Conservation (phyloP, 2,113 vertebrate genomes). For the Semicossyphus pulcher region DNA sequence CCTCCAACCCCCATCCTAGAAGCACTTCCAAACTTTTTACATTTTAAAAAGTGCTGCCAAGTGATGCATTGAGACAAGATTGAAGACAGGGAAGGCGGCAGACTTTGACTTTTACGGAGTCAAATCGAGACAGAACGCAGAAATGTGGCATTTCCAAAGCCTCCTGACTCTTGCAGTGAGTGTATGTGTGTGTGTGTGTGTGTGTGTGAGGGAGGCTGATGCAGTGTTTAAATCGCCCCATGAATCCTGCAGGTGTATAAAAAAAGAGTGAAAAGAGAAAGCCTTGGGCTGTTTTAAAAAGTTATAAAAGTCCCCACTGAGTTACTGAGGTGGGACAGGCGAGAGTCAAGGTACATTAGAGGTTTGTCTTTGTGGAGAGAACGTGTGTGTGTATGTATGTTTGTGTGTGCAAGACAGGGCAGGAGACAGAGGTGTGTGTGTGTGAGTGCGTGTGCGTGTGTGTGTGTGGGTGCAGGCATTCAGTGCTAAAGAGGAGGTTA, state of each 20-base stretch:
- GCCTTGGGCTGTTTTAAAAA: constrained; percentile 63
- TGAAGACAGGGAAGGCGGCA: constrained; percentile 21
- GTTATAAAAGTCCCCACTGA: constrained; percentile 55
- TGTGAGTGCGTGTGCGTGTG: neutral
- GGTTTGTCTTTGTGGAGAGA: constrained; percentile 55
- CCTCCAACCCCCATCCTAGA: constrained; percentile 9
- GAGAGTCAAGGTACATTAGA: constrained; percentile 66
- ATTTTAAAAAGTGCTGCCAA: constrained; percentile 45
- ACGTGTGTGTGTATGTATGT: constrained; percentile 22
- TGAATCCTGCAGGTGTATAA: constrained; percentile 54
- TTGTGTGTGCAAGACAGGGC: constrained; percentile 12
- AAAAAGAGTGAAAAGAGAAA: constrained; percentile 48
- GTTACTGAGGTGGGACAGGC: constrained; percentile 62
- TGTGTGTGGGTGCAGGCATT: constrained; percentile 1
- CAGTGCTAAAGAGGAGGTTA: constrained; percentile 15
- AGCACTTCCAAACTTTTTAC: constrained; percentile 44
- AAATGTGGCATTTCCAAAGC: constrained; percentile 69
- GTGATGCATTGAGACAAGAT: constrained; percentile 46
- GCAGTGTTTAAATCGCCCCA: constrained; percentile 40
- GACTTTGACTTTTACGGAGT: constrained; percentile 48
- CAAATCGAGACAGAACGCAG: constrained; percentile 52
- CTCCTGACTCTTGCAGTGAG: constrained; percentile 34
- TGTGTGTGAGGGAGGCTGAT: constrained; percentile 6
- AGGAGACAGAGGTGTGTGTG: constrained; percentile 4
- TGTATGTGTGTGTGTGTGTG: neutral